Evolutionary conservation across 2,888 invertebrate species (phyloP).

Genomic region (Sussaba pulchella): DNA sequence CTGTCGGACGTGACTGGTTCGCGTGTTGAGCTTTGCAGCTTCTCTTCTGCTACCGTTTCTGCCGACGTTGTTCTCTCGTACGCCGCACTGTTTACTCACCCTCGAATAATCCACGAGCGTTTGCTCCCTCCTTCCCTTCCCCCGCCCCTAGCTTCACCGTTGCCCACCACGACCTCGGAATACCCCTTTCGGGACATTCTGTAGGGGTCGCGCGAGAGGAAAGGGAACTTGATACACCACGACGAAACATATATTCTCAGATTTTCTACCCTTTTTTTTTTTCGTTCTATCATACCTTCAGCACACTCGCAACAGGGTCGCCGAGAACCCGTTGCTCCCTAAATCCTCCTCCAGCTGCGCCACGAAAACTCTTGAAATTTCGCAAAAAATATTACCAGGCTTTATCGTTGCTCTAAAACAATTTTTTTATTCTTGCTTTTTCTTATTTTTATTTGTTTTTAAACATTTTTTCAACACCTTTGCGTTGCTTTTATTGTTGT

Average conservation of each 20-base stretch:
- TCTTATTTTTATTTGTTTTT: constrained; percentile 2
- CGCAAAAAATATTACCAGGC: constrained; percentile 36
- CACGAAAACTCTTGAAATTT: constrained; percentile 40
- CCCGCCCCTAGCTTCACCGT: no score
- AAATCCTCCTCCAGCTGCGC: constrained; percentile 45
- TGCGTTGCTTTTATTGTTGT: neutral
- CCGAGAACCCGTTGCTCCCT: neutral
- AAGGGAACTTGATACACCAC: constrained; percentile 24
- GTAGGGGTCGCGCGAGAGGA: neutral
- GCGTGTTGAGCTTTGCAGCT: constrained; percentile 7
- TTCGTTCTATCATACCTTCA: constrained; percentile 13
- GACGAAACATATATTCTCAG: constrained; percentile 31
- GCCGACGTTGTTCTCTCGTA: constrained; percentile 31
- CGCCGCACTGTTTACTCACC: constrained; percentile 34
- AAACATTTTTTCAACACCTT: no score
- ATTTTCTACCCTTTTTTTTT: constrained; percentile 34
- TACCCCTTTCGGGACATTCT: constrained; percentile 21
- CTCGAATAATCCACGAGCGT: constrained; percentile 44
- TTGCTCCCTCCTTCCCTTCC: constrained; percentile 2
- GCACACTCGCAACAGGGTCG: constrained; percentile 4
- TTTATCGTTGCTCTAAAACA: constrained; percentile 4
- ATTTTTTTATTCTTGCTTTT: neutral
- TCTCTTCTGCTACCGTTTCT: constrained; percentile 7
- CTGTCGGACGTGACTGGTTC: constrained; percentile 51
- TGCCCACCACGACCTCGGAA: constrained; percentile 12